Evolutionary conservation across 2,888 invertebrate species (phyloP), one percentile per base, ranked within the genome.

Genomic region (Archips xylosteana): DNA sequence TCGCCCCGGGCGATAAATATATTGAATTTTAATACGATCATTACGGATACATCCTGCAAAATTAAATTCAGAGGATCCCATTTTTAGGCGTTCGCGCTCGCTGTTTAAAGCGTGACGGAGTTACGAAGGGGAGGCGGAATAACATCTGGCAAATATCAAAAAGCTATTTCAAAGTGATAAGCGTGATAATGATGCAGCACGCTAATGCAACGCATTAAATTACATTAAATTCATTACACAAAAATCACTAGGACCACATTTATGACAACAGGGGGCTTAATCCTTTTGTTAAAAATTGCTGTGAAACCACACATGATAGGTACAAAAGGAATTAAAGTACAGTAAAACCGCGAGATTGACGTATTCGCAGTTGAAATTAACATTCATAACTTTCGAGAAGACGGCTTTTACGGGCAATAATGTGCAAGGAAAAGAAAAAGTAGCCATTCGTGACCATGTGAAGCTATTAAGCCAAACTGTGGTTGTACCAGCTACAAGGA

Each of bases 131-230:
- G 80, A 79, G 79, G 79, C 70, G 66, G 67, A 54, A 64, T 64
- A 85, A 86, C 92, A 92, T 92, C 90, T 93, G 92, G 90, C 85
- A 80, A 83, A 82, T 85, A 90, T 91, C 88, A 90, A 87, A 89
- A 91, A 86, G 87, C 84, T 87, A 89, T 91, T 89, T 86, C 81
- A 85, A 88, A 88, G 83, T 91, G 92, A 93, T 92, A 91, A 90
- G 87, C 88, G 85, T 88, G 92, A 92, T 92, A 91, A 89, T 83
- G 84, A 82, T 84, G 85, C 82, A 84, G 84, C 83, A 82, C 86
- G 84, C 86, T 88, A 90, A 91, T 89, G 87, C 87, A 87, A 80
- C 85, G 84, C 86, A 88, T 92, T 90, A 88, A 90, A 92, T 89
- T 90, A 88, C 88, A 90, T 87, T 88, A 77, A 85, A 87, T 84